Evolutionary conservation across 2,888 invertebrate genomes (phyloP), one percentile per base, ranked within the genome.

Genomic region (Synergus itoensis): DNA sequence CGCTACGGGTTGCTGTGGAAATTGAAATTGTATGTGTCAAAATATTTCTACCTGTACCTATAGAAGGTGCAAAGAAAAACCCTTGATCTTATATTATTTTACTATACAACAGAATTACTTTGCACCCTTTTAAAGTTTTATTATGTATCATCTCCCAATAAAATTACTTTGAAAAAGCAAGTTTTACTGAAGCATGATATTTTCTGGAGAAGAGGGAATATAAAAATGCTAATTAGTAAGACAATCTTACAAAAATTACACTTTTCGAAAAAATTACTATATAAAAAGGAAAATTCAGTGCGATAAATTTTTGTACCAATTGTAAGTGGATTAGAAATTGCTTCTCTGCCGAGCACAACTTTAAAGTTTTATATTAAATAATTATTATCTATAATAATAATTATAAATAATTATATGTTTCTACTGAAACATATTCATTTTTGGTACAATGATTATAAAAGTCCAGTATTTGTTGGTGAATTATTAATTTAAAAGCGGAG

Each of bases 1-100:
- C 79, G 76, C 80, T 80, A 79, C 79, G 76, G 80, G 76, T 81
- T 69, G 77, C 80, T 83, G 83, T 81, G 79, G 79, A 79, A 77
- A 76, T 79, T 69, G 36, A 69, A 69, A 69, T 45, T 69, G 45
- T 69, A 43, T 9, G 69, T 69, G 69, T 60, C 4, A 69, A 73
- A 73, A 73, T 36, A 28, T 69, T 53, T 73, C 14, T 73, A 73
- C 36, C 16, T 28, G 16, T 48, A 60, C 12, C 4, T 21, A 60
- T n/a, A 60, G 60, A 60, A 18, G 60, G 21, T 21, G 21, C 45
- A 69, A 69, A 36, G 28, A 9, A 69, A 48, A 48, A 28, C 36
- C 8, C 14, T n/a, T 18, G 60, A 60, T 60, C 3, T 60, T 12
- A 69, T 0, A 48, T 16, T 4, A 7, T 48, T 28, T 36, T 16